Percentiles rank a stretch among this genome's conserved stretches.
Conservation (phyloP, 1,140 invertebrate genomes). For the Melanaphis sacchari region DNA sequence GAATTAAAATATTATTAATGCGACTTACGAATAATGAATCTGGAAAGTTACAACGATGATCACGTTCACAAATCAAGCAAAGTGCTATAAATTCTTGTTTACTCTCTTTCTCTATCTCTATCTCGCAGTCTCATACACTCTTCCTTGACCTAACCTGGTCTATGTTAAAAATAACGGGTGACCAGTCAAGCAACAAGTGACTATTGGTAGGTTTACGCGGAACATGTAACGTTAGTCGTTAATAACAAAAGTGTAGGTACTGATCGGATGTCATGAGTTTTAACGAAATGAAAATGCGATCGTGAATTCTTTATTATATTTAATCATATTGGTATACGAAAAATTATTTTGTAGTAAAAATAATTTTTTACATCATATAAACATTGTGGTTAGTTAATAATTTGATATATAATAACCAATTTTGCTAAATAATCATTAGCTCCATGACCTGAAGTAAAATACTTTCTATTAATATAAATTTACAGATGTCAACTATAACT, state of each 20-base stretch:
- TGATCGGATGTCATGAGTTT: not conserved
- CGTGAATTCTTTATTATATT: not conserved
- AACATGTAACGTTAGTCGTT: not conserved
- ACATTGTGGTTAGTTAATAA: too few species aligned
- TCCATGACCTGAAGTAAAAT: too few species aligned
- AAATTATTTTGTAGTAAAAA: too few species aligned
- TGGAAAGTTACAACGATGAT: not conserved
- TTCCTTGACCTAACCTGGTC: fast-evolving
- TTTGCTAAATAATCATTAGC: too few species aligned
- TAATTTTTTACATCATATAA: too few species aligned
- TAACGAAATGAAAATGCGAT: not conserved
- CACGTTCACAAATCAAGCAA: not conserved
- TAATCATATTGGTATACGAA: too few species aligned
- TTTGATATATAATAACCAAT: too few species aligned
- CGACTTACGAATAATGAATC: not conserved
- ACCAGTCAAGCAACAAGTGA: not conserved
- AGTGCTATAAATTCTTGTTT: not conserved
- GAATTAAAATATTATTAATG: not conserved
- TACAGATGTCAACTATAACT: too few species aligned
- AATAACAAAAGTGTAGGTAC: too few species aligned
- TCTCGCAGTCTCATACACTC: not conserved
- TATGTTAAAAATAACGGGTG: too few species aligned
- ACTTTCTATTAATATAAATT: too few species aligned
- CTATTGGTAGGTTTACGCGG: not conserved
- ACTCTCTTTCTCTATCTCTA: not conserved